phyloP scores from a whole-genome alignment of 2,797 vertebrate species.

The Sorex maritimensis region DNA sequence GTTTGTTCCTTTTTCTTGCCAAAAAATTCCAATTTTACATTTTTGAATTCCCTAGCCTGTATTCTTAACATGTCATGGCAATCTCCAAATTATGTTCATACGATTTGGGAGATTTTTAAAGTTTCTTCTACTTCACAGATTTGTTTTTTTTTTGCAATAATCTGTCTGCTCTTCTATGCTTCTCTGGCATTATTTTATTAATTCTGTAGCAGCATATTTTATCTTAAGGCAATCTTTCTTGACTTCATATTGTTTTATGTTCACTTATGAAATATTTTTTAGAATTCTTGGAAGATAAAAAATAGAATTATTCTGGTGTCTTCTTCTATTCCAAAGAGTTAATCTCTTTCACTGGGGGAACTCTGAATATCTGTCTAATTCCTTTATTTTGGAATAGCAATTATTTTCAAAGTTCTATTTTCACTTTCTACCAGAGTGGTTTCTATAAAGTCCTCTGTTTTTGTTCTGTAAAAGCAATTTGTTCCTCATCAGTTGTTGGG shows the following conservation, averaged over 20 bases:
- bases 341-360: neutral
- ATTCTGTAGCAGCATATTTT: slow-evolving; percentile 4
- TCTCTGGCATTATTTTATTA: neutral
- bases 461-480: neutral
- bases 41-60: slow-evolving; percentile 34
- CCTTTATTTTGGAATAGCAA: neutral
- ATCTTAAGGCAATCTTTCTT: slow-evolving; percentile 19
- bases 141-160: slow-evolving; percentile 39
- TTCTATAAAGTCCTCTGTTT: neutral
- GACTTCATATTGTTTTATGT: slow-evolving; percentile 61
- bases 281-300: slow-evolving; percentile 6
- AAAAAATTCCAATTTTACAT: neutral
- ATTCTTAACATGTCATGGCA: slow-evolving; percentile 9
- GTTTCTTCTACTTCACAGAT: slow-evolving; percentile 55
- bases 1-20: slow-evolving; percentile 66
- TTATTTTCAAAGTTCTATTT: slow-evolving; percentile 56
- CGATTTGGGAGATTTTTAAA: slow-evolving; percentile 29
- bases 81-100: neutral
- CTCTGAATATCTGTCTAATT: neutral
- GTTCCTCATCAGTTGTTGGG: neutral
- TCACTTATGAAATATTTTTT: neutral
- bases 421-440: neutral
- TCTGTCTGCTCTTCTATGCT: neutral
- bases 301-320: neutral
- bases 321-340: neutral